These are phyloP conservation scores for Paedocypris micromegethes DNA, from an alignment of 2,797 vertebrate genomes.

Conservation along the genomic window DNA sequence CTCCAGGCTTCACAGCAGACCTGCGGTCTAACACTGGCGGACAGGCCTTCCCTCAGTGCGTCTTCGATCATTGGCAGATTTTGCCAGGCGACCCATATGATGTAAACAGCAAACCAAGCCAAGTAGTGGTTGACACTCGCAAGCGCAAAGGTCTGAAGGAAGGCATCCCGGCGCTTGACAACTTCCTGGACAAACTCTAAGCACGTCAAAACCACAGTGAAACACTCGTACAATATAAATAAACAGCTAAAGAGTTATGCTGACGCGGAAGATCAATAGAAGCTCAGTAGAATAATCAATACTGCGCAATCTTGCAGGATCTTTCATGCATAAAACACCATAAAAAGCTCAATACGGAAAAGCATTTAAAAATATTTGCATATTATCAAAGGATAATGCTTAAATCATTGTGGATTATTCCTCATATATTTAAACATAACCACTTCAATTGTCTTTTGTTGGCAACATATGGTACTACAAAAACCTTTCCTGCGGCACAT, in stretches of 20 bases:
- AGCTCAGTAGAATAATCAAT: conserved; percentile 35
- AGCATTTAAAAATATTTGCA: conserved; percentile 26
- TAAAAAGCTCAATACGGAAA: conserved; percentile 2
- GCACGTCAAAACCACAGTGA: conserved; percentile 29
- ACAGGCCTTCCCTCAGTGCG: conserved; percentile 59
- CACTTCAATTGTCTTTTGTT: background rate
- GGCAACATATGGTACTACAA: background rate
- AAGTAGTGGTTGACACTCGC: conserved; percentile 52
- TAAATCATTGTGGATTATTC: conserved; percentile 6
- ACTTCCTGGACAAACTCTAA: conserved; percentile 60
- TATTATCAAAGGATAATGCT: conserved; percentile 3
- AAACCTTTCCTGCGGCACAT: too few species aligned
- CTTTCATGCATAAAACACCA: conserved; percentile 9
- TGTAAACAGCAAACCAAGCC: conserved; percentile 47
- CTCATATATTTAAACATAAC: conserved; percentile 2
- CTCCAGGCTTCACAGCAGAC: conserved; percentile 56
- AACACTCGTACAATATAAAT: too few species aligned
- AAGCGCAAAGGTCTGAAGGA: conserved; percentile 60
- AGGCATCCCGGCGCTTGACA: conserved; percentile 52
- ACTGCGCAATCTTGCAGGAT: conserved; percentile 42
- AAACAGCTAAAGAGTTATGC: conserved; percentile 25
- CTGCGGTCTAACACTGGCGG: conserved; percentile 55
- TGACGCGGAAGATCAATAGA: conserved; percentile 38
- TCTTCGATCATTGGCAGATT: conserved; percentile 62
- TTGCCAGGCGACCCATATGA: conserved; percentile 55